phyloP scores from a whole-genome alignment of 2,797 vertebrate species.

The Sebastes miniatus region DNA sequence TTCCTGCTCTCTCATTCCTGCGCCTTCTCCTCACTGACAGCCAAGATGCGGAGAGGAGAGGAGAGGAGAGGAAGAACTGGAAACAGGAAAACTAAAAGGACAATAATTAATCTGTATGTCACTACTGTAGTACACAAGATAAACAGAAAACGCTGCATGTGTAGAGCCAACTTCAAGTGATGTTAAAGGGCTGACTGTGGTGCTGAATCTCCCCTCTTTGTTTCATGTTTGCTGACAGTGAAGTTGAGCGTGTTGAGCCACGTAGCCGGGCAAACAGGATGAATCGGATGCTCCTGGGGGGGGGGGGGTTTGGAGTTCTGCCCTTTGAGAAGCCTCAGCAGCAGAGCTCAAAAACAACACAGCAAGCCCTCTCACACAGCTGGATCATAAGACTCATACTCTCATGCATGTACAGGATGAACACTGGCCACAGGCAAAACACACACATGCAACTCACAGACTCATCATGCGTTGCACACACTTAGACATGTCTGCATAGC shows the following conservation, averaged over 20 bases:
- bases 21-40: constrained; percentile 33
- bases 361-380: background rate
- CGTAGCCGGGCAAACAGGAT: constrained; percentile 17
- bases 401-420: background rate
- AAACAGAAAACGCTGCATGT: background rate
- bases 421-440: background rate
- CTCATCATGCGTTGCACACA: background rate
- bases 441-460: background rate
- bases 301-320: background rate
- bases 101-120: background rate
- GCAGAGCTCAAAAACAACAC: constrained; percentile 1
- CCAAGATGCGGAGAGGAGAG: constrained; percentile 10
- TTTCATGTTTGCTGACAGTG: constrained; percentile 17
- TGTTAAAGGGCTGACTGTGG: background rate
- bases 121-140: background rate
- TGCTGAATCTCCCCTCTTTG: background rate
- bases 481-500: background rate
- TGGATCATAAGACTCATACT: constrained; percentile 11
- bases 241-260: constrained; percentile 37
- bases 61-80: background rate
- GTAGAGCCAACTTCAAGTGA: background rate
- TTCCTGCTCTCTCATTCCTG: constrained; percentile 55
- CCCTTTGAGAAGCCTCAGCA: background rate
- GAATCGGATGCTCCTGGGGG: background rate
- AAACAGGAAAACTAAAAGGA: background rate